A percentile compares a stretch with the other conserved stretches of the same genome.
These are phyloP conservation scores for Psettodes erumei DNA, from an alignment of 2,113 vertebrate species.

Conservation along the genomic window DNA sequence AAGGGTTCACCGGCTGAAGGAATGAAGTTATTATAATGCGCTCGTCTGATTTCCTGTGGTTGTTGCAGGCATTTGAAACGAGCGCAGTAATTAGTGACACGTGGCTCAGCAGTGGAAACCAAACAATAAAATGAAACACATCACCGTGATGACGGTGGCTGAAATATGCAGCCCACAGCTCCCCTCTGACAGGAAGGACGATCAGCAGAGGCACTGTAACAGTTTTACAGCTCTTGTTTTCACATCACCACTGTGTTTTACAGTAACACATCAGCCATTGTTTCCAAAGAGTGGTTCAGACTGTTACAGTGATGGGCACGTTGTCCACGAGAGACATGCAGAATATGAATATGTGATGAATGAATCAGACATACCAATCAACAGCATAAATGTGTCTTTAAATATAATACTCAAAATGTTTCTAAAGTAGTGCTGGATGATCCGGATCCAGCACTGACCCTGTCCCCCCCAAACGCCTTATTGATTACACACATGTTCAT, in stretches of 20 bases:
- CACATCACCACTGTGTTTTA: constrained; percentile 29
- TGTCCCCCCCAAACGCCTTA: background rate
- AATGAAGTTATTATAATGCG: background rate
- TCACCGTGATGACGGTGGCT: background rate
- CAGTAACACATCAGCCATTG: constrained; percentile 36
- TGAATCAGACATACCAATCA: background rate
- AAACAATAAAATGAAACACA: background rate
- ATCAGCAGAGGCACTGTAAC: constrained; percentile 44
- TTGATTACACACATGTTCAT: constrained; percentile 20
- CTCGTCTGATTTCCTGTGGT: background rate
- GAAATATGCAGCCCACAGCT: background rate
- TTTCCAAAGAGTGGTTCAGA: constrained; percentile 38
- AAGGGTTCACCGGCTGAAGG: background rate
- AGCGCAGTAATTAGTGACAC: background rate
- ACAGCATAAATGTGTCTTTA: background rate
- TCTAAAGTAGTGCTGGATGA: background rate
- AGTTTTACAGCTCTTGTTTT: constrained; percentile 32
- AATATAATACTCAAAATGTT: background rate
- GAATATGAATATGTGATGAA: background rate
- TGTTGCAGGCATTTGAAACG: constrained; percentile 2
- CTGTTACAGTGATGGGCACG: background rate
- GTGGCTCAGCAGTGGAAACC: background rate
- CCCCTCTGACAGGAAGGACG: constrained; percentile 22
- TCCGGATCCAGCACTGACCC: background rate
- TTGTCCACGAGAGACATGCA: too few species aligned